These are phyloP conservation scores for Caloenas nicobarica DNA, from an alignment of 2,113 vertebrate species.

Conservation along the genomic window DNA sequence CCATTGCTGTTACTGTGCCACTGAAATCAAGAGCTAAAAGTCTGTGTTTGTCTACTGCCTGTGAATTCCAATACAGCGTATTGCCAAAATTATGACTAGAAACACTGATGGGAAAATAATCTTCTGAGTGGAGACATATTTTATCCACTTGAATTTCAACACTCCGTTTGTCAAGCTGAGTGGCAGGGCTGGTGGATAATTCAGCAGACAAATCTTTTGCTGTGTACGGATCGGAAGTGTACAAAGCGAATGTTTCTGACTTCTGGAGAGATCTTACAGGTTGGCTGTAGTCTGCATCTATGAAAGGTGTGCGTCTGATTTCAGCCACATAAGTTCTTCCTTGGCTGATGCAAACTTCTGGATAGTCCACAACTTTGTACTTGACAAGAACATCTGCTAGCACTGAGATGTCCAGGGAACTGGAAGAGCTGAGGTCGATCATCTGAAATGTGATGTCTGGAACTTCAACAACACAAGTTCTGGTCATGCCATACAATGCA, in stretches of 20 bases:
- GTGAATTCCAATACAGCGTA: constrained; percentile 82
- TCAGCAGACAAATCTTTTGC: constrained; percentile 70
- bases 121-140: constrained; percentile 83
- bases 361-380: constrained; percentile 66
- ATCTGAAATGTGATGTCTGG: constrained; percentile 80
- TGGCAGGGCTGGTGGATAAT: neutral
- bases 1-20: constrained; percentile 78
- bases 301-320: constrained; percentile 69
- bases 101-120: constrained; percentile 83
- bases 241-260: constrained; percentile 69
- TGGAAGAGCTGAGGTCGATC: constrained; percentile 81
- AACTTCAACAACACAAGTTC: constrained; percentile 80
- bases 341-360: constrained; percentile 81
- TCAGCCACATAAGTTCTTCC: constrained; percentile 70
- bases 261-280: neutral
- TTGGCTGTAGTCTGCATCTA: neutral
- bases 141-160: constrained; percentile 78
- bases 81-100: constrained; percentile 77
- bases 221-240: constrained; percentile 76
- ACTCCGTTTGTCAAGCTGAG: constrained; percentile 42
- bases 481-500: constrained; percentile 82
- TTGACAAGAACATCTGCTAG: constrained; percentile 76
- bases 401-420: constrained; percentile 74
- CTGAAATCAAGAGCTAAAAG: constrained; percentile 84
- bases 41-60: constrained; percentile 68